Base-by-base conservation (phyloP, 2,797 vertebrate genomes). In the Crenuchus spilurus region DNA sequence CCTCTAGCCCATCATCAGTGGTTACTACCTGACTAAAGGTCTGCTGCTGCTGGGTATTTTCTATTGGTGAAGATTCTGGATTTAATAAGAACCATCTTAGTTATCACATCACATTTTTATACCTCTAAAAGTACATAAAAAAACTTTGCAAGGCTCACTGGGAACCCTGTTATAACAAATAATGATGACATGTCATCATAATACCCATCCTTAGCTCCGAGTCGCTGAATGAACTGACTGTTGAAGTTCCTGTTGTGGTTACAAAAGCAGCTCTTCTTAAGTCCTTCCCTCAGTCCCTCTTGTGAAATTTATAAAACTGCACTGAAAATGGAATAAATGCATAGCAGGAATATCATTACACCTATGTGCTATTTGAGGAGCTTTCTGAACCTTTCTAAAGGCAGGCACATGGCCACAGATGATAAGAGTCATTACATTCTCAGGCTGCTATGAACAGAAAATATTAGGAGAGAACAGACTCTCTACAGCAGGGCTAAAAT, bases 241-340 rank as follows among this genome's bases (percentile, higher is more conserved):
- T 11, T 48, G 8, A 2, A 46, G 18, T 6, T 57, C 20, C 3
- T 8, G 44, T 18, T 55, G 54, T 57, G 30, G 16, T 20, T 33
- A 33, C 26, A 31, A 48, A 48, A 48, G 4, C n/a, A 48, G 28
- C 10, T 30, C 16, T 58, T 33, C n/a, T 33, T 4, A 35, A 35
- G 55, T 35, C n/a, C 33, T 30, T 57, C 28, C 28, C 14, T n/a
- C 28, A 55, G 28, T 14, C 13, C 13, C 16, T 58, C 18, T 20
- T 60, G n/a, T 60, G 16, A 62, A 60, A 60, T 35, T 18, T 20
- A 22, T 39, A 60, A 37, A 60, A 24, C 20, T 39, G 18, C 58
- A 24, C 13, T 42, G 60, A 62, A 41, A 62, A 42, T 20, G 7
- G 24, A 63, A 42, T 63, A 63, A 61, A 61, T 10, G 18, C 42